Conservation (phyloP, 64 coral and sea anemone genomes). For the Montipora sp. region DNA sequence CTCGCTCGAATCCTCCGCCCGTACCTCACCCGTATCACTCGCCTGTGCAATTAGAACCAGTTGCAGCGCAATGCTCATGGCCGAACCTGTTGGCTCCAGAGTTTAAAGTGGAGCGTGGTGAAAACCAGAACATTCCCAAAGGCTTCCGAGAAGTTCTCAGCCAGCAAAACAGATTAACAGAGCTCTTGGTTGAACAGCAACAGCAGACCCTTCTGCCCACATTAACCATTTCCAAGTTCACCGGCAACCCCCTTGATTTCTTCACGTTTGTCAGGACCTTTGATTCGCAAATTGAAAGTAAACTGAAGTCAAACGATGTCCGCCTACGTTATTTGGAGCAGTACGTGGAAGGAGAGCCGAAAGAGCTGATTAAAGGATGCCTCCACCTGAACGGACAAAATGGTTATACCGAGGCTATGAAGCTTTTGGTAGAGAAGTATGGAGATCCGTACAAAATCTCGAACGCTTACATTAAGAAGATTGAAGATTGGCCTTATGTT, state of each 20-base stretch:
- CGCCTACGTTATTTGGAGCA: slow-evolving; percentile 59
- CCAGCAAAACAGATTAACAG: slow-evolving; percentile 53
- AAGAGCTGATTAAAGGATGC: slow-evolving; percentile 60
- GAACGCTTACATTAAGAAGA: slow-evolving; percentile 47
- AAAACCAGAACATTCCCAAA: not conserved
- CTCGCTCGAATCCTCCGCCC: too few relatives aligned
- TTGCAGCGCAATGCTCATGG: too few relatives aligned
- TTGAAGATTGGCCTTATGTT: slow-evolving; percentile 30
- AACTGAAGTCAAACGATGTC: slow-evolving; percentile 10
- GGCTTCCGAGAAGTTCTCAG: slow-evolving; percentile 9
- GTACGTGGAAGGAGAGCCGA: not conserved
- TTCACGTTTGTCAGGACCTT: slow-evolving; percentile 52
- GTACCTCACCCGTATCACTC: too few relatives aligned
- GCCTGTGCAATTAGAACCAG: too few relatives aligned
- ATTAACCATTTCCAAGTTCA: slow-evolving; percentile 37
- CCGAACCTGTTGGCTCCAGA: not conserved
- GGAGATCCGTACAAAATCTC: too few relatives aligned
- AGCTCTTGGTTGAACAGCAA: slow-evolving; percentile 54
- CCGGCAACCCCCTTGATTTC: slow-evolving; percentile 57
- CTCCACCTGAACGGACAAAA: not conserved
- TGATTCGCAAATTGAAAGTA: slow-evolving; percentile 47
- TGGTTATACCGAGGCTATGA: too few relatives aligned
- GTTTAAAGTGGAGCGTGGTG: not conserved
- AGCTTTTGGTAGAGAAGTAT: too few relatives aligned
- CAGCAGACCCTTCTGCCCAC: slow-evolving; percentile 38